Base-by-base conservation (phyloP, 2,797 vertebrate genomes). In the Channallabes apus region DNA sequence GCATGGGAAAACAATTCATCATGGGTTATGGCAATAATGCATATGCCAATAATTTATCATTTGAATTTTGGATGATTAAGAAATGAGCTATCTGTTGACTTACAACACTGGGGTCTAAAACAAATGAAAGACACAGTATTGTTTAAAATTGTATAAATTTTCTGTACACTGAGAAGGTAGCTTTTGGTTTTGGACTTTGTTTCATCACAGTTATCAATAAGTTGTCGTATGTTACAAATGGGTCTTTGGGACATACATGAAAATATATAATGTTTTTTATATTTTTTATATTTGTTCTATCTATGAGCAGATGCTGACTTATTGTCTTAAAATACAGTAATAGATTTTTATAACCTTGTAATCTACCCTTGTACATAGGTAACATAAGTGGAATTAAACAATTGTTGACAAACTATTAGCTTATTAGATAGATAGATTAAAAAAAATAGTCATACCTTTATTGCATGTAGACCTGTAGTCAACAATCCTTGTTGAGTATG, bases 391-490 rank as follows among this genome's bases (percentile, higher is more conserved):
- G 65, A 15, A 68, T 32, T 27, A 35, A 68, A 68, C 20, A 35
- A 75, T 15, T 54, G 46, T 56, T 75, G 24, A 56, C 38, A 29
- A 56, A 58, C 51, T 20, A 12, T 12, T 29, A 73, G 20, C 41
- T n/a, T 41, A 17, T 24, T 24, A 18, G 22, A 46, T 15, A 73
- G 71, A 73, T 7, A 29, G 72, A 76, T 20, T 3, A 58, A 7
- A 58, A 0, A 0, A 56, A 46, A 56, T 20, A 78, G 32, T 18
- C 85, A 73, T 89, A 87, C 88, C 88, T 89, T 87, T 83, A 27
- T 62, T 56, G 68, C 46, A 54, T 20, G 81, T 22, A 80, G 76
- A 61, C 80, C 80, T 54, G 27, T 77, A 79, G 38, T 76, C 68
- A 85, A 80, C 35, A 38, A n/a, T 82, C 35, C 64, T 54, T 51